These are phyloP conservation scores for Gymnothorax javanicus DNA, from an alignment of 2,797 vertebrate species.

Conservation along the genomic window DNA sequence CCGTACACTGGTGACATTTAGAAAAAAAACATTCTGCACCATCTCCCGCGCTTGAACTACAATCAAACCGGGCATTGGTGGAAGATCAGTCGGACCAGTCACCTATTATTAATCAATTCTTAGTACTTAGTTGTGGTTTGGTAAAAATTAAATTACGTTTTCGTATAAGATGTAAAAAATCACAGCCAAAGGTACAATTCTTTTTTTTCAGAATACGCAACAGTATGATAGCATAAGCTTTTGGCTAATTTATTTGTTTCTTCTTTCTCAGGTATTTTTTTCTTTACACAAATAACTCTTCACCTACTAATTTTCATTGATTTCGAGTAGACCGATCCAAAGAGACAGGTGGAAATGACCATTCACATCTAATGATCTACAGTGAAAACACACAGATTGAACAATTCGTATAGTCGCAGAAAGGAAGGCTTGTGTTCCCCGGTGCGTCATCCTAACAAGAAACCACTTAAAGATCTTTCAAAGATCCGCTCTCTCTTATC, in stretches of 20 bases:
- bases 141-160: neutral
- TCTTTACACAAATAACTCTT: neutral
- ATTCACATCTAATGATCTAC: neutral
- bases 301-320: neutral
- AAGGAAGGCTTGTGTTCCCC: constrained; percentile 8
- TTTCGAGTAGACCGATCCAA: neutral
- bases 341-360: neutral
- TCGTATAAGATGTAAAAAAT: neutral
- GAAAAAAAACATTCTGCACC: neutral
- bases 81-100: neutral
- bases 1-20: too few species aligned
- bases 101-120: neutral
- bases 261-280: neutral
- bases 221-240: neutral
- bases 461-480: constrained; percentile 29
- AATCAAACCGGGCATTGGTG: neutral
- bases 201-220: too few species aligned
- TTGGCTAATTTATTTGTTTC: neutral
- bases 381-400: neutral
- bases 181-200: neutral
- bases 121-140: neutral
- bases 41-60: neutral
- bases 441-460: constrained; percentile 24
- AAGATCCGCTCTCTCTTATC: constrained; percentile 24
- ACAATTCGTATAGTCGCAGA: neutral